phyloP scores from a whole-genome alignment of 2,888 invertebrate species.

The Acronicta leporina region DNA sequence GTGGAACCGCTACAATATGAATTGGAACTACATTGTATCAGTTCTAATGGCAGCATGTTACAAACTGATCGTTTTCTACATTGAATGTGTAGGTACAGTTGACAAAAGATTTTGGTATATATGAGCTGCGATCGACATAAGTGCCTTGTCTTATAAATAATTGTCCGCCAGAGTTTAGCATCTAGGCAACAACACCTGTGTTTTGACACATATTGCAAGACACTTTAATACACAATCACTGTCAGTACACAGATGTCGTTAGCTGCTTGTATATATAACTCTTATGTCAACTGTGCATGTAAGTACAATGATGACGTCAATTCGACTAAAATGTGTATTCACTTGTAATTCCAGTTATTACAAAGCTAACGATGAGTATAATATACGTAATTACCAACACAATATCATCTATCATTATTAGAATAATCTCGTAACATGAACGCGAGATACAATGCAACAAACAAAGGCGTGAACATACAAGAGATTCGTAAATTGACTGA shows the following conservation, averaged over 20 bases:
- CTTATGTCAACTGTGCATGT: too few species aligned
- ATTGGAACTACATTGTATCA: conserved; percentile 1
- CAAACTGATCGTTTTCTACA: conserved; percentile 10
- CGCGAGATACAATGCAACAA: conserved; percentile 54
- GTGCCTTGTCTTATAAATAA: too few species aligned
- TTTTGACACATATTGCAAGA: too few species aligned
- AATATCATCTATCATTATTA: conserved; percentile 43
- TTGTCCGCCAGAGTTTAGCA: too few species aligned
- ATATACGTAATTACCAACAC: conserved; percentile 32
- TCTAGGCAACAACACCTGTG: too few species aligned
- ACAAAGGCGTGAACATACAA: conserved; percentile 78
- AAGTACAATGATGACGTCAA: conserved; percentile 13
- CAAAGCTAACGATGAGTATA: conserved; percentile 13
- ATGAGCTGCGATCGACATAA: too few species aligned
- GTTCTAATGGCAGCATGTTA: neutral
- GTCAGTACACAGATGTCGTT: too few species aligned
- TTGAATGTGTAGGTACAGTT: too few species aligned
- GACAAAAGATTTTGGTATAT: too few species aligned
- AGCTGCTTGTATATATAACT: too few species aligned
- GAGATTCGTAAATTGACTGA: conserved; percentile 82
- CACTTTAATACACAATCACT: too few species aligned
- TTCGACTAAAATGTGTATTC: conserved; percentile 16
- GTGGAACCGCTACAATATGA: neutral
- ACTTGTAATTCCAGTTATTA: conserved; percentile 12
- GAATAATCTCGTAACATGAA: conserved; percentile 34